Conservation (phyloP, 1,140 invertebrate genomes). For the Drosophila nikananu region DNA sequence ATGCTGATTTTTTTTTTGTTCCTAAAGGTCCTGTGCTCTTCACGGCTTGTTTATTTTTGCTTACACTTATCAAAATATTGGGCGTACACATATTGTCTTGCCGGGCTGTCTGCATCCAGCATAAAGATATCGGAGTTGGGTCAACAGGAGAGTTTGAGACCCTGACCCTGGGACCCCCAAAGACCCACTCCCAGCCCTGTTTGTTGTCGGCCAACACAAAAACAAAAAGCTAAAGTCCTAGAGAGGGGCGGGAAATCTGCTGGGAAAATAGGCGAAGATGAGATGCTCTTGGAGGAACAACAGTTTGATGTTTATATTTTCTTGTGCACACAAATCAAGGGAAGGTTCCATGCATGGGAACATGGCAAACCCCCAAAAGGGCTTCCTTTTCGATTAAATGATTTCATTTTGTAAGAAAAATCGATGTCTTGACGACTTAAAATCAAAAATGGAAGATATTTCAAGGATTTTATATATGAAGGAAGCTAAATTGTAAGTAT, state of each 20-base stretch:
- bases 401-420: neutral
- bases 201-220: slow-evolving; percentile 28
- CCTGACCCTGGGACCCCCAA: slow-evolving; percentile 9
- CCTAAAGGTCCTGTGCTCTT: slow-evolving; percentile 34
- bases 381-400: too few species aligned
- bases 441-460: neutral
- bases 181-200: slow-evolving; percentile 9
- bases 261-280: slow-evolving; percentile 7
- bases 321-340: neutral
- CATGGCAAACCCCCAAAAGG: neutral
- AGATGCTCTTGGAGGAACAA: slow-evolving; percentile 18
- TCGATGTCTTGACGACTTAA: neutral
- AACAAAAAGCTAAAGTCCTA: slow-evolving; percentile 21
- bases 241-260: neutral
- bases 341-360: neutral
- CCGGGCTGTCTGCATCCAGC: slow-evolving; percentile 52
- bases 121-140: slow-evolving; percentile 70
- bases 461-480: neutral
- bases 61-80: slow-evolving; percentile 83
- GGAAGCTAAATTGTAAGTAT: neutral
- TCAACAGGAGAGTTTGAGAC: slow-evolving; percentile 23
- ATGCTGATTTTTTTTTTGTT: slow-evolving; percentile 37
- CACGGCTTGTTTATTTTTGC: slow-evolving; percentile 79
- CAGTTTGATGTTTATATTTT: slow-evolving; percentile 17
- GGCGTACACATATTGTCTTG: slow-evolving; percentile 73